A percentile compares a stretch with the other conserved stretches of the same genome.
phyloP scores from a whole-genome alignment of 2,113 vertebrate genomes.

The Corythoichthys haematopterus region DNA sequence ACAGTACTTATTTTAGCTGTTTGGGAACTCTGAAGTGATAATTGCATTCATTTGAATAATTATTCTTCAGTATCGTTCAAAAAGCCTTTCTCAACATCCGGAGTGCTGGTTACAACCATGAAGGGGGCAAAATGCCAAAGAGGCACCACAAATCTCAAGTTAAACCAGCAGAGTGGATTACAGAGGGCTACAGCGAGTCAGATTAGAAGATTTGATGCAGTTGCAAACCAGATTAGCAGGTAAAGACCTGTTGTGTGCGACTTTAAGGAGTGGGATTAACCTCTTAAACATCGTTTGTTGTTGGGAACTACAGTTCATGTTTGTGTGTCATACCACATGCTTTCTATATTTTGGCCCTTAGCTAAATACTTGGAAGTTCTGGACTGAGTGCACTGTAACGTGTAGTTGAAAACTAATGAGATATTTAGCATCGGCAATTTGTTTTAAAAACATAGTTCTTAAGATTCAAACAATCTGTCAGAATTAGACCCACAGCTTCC shows the following conservation, averaged over 20 bases:
- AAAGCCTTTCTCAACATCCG: neutral
- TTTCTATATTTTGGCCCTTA: neutral
- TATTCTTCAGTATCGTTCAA: neutral
- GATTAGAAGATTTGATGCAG: constrained; percentile 49
- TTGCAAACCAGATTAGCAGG: constrained; percentile 52
- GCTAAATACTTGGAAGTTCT: neutral
- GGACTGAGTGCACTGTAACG: neutral
- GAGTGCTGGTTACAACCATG: neutral
- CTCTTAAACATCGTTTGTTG: constrained; percentile 34
- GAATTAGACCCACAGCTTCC: no score
- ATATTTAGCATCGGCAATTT: neutral
- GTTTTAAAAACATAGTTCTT: neutral
- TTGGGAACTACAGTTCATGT: constrained; percentile 6
- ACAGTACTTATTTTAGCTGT: no score
- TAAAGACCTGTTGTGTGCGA: constrained; percentile 28
- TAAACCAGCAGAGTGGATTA: constrained; percentile 49
- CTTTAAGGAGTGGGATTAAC: constrained; percentile 49
- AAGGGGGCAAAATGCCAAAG: constrained; percentile 18
- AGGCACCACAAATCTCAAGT: constrained; percentile 30
- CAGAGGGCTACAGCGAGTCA: constrained; percentile 6
- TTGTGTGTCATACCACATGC: neutral
- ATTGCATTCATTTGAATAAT: no score
- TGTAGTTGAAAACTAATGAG: neutral
- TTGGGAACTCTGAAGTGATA: no score
- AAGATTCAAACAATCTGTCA: neutral